Percentiles rank a stretch among this genome's conserved stretches.
phyloP scores from a whole-genome alignment of 2,888 invertebrate genomes.

The Parapristionchus giblindavisi region DNA sequence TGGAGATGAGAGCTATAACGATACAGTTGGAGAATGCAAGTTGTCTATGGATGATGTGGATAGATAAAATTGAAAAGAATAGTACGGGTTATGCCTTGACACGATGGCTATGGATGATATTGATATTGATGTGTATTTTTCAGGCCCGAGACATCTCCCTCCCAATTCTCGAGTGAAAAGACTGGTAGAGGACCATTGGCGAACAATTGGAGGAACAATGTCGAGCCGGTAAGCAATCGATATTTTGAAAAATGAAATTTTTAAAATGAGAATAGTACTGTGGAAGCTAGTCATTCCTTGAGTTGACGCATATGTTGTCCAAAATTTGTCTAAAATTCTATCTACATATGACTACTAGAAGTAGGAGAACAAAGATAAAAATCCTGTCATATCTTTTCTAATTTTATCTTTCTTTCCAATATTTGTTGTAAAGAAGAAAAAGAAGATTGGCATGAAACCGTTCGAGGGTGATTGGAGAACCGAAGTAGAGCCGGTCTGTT shows the following conservation, averaged over 20 bases:
- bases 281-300: too few species aligned
- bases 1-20: too few species aligned
- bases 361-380: too few species aligned
- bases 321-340: too few species aligned
- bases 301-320: too few species aligned
- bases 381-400: too few species aligned
- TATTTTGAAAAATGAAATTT: not conserved
- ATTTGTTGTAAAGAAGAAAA: conserved; percentile 28
- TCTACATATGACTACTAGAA: too few species aligned
- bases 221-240: conserved; percentile 69
- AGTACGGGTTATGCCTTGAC: not conserved
- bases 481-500: conserved; percentile 14
- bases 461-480: conserved; percentile 28
- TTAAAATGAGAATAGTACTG: not conserved
- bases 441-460: not conserved
- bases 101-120: not conserved
- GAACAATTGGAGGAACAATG: conserved; percentile 54
- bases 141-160: conserved; percentile 79
- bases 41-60: too few species aligned
- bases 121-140: not conserved
- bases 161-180: conserved; percentile 87
- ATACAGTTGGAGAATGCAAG: too few species aligned
- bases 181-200: conserved; percentile 91
- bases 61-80: not conserved
- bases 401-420: too few species aligned